A percentile compares a stretch with the other conserved stretches of the same genome.
phyloP scores from a whole-genome alignment of 53 echinoderm and acorn worm species.

The Patiria pectinifera region DNA sequence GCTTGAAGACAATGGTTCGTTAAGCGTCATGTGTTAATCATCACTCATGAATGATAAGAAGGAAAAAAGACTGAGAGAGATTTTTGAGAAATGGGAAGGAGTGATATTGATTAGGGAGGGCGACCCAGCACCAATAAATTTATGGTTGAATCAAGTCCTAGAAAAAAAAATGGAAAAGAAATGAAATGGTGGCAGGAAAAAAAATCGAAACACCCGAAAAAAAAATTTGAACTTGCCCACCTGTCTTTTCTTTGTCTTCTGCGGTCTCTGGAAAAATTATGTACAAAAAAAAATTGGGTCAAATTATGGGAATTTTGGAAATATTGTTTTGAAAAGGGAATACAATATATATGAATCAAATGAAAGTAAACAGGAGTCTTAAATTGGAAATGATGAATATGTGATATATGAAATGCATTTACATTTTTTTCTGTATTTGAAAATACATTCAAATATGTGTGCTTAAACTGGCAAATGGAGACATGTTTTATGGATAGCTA shows the following conservation, averaged over 20 bases:
- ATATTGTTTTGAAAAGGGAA: not conserved
- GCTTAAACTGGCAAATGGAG: not conserved
- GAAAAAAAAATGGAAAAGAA: slow-evolving; percentile 2
- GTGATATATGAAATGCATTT: not conserved
- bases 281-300: slow-evolving; percentile 26
- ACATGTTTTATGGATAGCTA: not conserved
- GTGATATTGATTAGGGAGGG: not conserved
- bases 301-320: not conserved
- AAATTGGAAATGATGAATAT: not conserved
- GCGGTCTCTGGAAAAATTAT: slow-evolving; percentile 58
- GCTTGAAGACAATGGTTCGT: not conserved
- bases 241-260: slow-evolving; percentile 56
- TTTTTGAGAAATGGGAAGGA: not conserved
- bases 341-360: not conserved
- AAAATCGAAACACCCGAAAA: slow-evolving; percentile 4
- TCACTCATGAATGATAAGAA: slow-evolving; percentile 32
- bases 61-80: slow-evolving; percentile 22
- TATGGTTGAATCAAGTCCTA: not conserved
- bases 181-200: slow-evolving; percentile 43
- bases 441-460: not conserved
- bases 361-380: not conserved
- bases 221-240: slow-evolving; percentile 60
- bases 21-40: slow-evolving; percentile 17
- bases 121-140: slow-evolving; percentile 33
- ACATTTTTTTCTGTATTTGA: not conserved